Percentiles rank a stretch among this genome's conserved stretches.
Conservation (phyloP, 2,888 invertebrate species). For the Timema cristinae region DNA sequence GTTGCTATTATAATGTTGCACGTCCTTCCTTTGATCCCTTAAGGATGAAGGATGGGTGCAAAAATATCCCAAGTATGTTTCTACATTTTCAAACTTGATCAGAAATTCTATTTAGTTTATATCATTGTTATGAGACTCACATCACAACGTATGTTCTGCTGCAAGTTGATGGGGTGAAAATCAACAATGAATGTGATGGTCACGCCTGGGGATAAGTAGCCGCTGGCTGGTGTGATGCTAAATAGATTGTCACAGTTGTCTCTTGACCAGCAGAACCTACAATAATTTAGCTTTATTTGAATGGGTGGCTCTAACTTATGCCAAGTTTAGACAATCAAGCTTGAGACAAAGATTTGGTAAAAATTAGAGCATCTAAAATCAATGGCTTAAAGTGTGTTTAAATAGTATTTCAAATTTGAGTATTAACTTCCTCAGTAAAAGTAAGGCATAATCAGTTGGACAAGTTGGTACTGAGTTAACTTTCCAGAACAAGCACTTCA, state of each 20-base stretch:
- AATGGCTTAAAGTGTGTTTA: no score
- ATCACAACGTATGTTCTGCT: slow-evolving; percentile 37
- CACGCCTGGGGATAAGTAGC: slow-evolving; percentile 59
- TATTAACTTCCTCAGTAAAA: no score
- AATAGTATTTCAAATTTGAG: no score
- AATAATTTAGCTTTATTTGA: slow-evolving; percentile 16
- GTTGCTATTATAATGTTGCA: no score
- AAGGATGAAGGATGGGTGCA: no score
- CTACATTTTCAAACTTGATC: neutral
- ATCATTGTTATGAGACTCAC: neutral
- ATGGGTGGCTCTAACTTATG: neutral
- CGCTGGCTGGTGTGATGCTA: slow-evolving; percentile 56
- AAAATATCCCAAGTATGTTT: no score
- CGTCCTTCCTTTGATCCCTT: no score
- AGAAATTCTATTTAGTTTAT: slow-evolving; percentile 2
- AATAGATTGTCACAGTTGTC: slow-evolving; percentile 51
- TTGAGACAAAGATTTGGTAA: no score
- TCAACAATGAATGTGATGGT: slow-evolving; percentile 60
- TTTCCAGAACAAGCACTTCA: no score
- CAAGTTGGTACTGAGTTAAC: no score
- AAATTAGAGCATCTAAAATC: no score
- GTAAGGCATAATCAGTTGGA: no score
- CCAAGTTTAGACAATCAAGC: neutral
- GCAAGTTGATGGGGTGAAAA: slow-evolving; percentile 54
- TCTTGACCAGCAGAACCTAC: slow-evolving; percentile 52